Conservation (phyloP, 1,140 invertebrate genomes). For the Cataglyphis hispanica region DNA sequence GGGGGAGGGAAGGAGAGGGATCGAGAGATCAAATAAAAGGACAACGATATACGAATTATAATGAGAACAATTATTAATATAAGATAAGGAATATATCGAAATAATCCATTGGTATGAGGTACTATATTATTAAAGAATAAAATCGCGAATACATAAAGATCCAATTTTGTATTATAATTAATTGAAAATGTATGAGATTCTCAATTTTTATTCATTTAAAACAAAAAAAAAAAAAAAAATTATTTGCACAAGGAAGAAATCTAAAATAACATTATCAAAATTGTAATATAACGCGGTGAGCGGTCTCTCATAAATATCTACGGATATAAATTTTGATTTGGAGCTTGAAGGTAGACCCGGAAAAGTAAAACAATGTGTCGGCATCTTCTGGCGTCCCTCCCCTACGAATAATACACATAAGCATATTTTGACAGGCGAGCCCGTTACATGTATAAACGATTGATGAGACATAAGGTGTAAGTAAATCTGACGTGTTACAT, state of each 20-base stretch:
- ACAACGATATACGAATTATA: neutral
- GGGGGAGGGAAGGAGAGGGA: too few species aligned
- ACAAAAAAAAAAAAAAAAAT: too few species aligned
- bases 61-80: neutral
- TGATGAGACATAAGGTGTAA: neutral
- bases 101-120: neutral
- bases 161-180: neutral
- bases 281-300: too few species aligned
- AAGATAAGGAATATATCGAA: neutral
- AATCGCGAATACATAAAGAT: neutral
- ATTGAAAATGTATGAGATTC: neutral
- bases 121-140: neutral
- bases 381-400: too few species aligned
- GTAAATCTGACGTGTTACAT: constrained; percentile 26
- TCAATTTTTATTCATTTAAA: too few species aligned
- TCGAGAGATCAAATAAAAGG: neutral
- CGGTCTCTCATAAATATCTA: too few species aligned
- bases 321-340: too few species aligned
- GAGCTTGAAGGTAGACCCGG: too few species aligned
- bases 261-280: too few species aligned
- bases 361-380: too few species aligned
- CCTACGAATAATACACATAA: too few species aligned
- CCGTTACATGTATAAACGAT: neutral
- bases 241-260: too few species aligned
- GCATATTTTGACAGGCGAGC: neutral